Base-by-base conservation (phyloP, 2,797 vertebrate species). In the Channallabes apus region DNA sequence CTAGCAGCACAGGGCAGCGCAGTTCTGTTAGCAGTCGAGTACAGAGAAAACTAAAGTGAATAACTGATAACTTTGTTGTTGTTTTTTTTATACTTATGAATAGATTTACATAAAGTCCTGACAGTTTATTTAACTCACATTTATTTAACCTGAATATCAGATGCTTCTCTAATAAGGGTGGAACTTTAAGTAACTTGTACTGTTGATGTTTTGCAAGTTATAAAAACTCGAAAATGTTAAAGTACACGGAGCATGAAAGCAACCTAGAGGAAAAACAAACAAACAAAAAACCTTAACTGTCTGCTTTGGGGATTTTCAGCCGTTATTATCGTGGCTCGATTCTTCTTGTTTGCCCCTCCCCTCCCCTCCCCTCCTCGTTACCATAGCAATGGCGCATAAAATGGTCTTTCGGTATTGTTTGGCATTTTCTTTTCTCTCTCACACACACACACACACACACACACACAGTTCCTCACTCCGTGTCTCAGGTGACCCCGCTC, bases 371-470 rank as follows among this genome's bases (percentile, higher is more conserved):
- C 22, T 58, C 41, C 32, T 68, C 3, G 56, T 87, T 86, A 81
- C 86, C 86, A 87, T 77, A 82, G 86, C 82, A 58, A 87, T n/a
- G 35, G 35, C 27, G 9, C 24, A 75, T 67, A 27, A 58, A 35
- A 41, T 41, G 35, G 62, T 35, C 11, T 7, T 69, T 62, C 51
- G 59, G 61, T 11, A 81, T 69, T 85, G 77, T 85, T 82, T 84
- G 65, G 65, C 65, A 77, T 78, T 58, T 56, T 24, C 35, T 35
- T 71, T 58, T 62, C 71, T 32, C 71, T 67, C 79, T 67, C 78
- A 73, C 32, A 73, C 58, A 73, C 4, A 5, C 59, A 59, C 18
- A 38, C 78, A 81, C 79, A 81, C 78, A 73, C 32, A 73, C 58
- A 73, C 4, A 11, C 59, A 59, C 8, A 38, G 20, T 27, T 38